phyloP scores from a whole-genome alignment of 2,888 invertebrate genomes.

The Thelaira solivaga region DNA sequence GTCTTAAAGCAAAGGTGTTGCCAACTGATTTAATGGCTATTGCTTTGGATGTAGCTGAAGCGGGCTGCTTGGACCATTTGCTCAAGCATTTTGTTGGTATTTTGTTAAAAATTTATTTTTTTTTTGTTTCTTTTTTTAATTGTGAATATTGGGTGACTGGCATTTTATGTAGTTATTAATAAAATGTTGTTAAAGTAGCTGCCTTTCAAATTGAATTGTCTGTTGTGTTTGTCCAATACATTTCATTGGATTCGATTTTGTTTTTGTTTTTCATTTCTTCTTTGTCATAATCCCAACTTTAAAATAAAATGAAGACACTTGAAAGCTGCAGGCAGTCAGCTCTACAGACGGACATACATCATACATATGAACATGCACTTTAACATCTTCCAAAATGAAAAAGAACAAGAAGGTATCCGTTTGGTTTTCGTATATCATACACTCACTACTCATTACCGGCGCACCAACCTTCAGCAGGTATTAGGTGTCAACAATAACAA shows the following conservation, averaged over 20 bases:
- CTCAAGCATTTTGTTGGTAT: conserved; percentile 16
- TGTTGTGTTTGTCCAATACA: conserved; percentile 42
- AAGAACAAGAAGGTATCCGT: not conserved
- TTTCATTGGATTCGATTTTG: conserved; percentile 35
- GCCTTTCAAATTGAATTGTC: conserved; percentile 54
- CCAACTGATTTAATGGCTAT: conserved; percentile 66
- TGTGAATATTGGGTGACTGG: conserved; percentile 42
- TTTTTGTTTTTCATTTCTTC: not conserved
- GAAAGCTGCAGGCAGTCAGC: conserved; percentile 3
- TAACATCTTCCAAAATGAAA: conserved; percentile 1
- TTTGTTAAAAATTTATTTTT: not conserved
- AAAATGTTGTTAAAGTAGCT: conserved; percentile 65
- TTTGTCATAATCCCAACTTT: conserved; percentile 39
- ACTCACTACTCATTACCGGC: conserved; percentile 34
- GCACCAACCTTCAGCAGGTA: conserved; percentile 18
- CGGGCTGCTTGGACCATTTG: conserved; percentile 17
- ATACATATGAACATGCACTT: conserved; percentile 45
- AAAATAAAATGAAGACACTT: conserved; percentile 29
- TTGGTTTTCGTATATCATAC: conserved; percentile 10
- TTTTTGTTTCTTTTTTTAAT: conserved; percentile 6
- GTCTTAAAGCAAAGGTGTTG: conserved; percentile 74
- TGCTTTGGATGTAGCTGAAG: conserved; percentile 16
- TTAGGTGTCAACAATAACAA: conserved; percentile 24
- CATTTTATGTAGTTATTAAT: conserved; percentile 62
- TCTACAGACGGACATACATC: not conserved